A percentile compares a stretch with the other conserved stretches of the same genome.
Conservation (phyloP, 2,888 invertebrate genomes). For the Sympetrum striolatum region DNA sequence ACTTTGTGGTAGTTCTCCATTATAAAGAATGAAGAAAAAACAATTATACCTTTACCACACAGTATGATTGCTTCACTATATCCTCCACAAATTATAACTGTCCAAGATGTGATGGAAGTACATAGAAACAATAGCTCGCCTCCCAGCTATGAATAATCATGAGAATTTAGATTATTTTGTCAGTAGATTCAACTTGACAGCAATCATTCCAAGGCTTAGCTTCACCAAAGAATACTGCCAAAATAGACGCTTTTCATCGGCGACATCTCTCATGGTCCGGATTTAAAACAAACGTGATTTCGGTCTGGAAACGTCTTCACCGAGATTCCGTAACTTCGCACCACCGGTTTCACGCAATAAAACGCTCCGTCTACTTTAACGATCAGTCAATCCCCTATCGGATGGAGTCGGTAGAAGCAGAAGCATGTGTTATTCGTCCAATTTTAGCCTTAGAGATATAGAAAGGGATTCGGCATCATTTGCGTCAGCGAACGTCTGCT, state of each 20-base stretch:
- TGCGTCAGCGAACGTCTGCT: not conserved
- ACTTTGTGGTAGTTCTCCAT: too few relatives aligned
- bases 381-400: not conserved
- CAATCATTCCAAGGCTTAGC: too few relatives aligned
- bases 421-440: not conserved
- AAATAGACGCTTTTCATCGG: not conserved
- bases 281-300: not conserved
- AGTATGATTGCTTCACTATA: too few relatives aligned
- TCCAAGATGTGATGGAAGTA: too few relatives aligned
- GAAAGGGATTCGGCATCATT: not conserved
- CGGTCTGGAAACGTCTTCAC: not conserved
- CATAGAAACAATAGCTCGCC: too few relatives aligned
- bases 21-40: too few relatives aligned
- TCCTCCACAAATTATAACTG: too few relatives aligned
- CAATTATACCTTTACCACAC: too few relatives aligned
- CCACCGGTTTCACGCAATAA: not conserved
- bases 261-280: not conserved
- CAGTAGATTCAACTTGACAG: too few relatives aligned
- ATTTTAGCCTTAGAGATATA: not conserved
- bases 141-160: too few relatives aligned
- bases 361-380: not conserved
- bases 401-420: not conserved
- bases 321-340: not conserved
- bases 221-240: too few relatives aligned
- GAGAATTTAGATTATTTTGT: too few relatives aligned